These are phyloP conservation scores for Papilio polytes DNA, from an alignment of 1,140 invertebrate species.

Conservation along the genomic window DNA sequence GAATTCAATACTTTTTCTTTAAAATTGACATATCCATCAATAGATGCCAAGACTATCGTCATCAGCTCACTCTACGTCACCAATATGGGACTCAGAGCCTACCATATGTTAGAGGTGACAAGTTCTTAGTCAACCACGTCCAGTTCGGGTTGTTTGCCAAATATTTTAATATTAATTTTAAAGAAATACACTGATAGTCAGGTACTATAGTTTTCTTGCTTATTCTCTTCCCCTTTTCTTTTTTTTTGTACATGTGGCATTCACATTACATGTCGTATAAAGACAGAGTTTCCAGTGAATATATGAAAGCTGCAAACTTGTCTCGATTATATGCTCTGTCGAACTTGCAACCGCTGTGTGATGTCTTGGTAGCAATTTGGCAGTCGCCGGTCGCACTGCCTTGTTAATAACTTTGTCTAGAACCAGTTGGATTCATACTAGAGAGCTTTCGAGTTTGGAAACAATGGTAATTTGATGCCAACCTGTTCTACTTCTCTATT, in stretches of 20 bases:
- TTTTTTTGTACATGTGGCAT: neutral
- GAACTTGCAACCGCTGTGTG: neutral
- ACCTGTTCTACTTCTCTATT: neutral
- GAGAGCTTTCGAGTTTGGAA: slow-evolving; percentile 1
- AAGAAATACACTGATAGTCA: too few relatives aligned
- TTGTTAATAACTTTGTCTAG: slow-evolving; percentile 10
- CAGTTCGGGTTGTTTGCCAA: too few relatives aligned
- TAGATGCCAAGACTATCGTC: too few relatives aligned
- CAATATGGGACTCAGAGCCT: too few relatives aligned
- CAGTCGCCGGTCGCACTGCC: slow-evolving; percentile 6
- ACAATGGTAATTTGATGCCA: slow-evolving; percentile 3
- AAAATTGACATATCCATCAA: too few relatives aligned
- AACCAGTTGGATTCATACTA: neutral
- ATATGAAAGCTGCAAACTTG: slow-evolving; percentile 3
- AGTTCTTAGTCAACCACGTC: too few relatives aligned
- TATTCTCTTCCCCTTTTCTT: neutral
- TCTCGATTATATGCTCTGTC: neutral
- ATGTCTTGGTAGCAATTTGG: slow-evolving; percentile 8
- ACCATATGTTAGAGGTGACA: too few relatives aligned
- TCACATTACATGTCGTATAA: neutral
- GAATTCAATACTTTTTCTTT: neutral
- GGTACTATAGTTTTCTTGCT: too few relatives aligned
- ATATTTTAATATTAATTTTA: too few relatives aligned
- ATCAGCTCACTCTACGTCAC: too few relatives aligned
- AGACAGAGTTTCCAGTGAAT: neutral